Evolutionary conservation across 2,888 invertebrate genomes (phyloP), one percentile per base, ranked within the genome.

Genomic region (Rotaria macrura): DNA sequence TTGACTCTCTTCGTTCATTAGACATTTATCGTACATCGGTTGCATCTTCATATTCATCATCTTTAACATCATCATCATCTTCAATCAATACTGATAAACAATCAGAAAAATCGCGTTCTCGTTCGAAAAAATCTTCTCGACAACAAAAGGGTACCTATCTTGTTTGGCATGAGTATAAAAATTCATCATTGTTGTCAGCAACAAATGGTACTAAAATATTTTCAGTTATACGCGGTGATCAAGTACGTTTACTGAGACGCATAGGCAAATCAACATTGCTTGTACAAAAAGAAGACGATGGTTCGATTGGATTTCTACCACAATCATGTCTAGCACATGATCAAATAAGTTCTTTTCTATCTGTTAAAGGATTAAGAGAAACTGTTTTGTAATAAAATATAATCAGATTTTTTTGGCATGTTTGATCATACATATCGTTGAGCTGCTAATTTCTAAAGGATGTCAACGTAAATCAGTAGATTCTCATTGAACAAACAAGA

Each of bases 341-440:
- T 38, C n/a, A 57, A n/a, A 72, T 72, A 23, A 72, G 38, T 10
- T 38, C 72, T 23, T 72, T 72, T 72, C 38, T 72, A 40, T 38
- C 38, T 72, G 72, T 72, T 38, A 72, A 72, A 72, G 72, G 72
- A 40, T 72, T 72, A 72, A 72, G 3, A 72, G 72, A 72, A 72
- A 72, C 72, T 9, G 72, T 72, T 72, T 40, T 72, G 23, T 72
- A 40, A 72, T 72, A 29, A 57, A 57, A 29, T n/a, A 12, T 14
- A 29, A 57, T 57, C n/a, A 57, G 10, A 7, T 57, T 57, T 57
- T 57, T 29, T 29, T 17, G 34, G 38, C 65, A 65, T 29, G 38
- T 34, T 65, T 65, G 65, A 65, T 20, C 65, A 34, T 65, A 65
- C 17, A 14, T 34, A 65, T 65, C 65, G 25, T 65, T 65, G 34